A percentile compares a stretch with the other conserved stretches of the same genome.
These are phyloP conservation scores for Latrodectus geometricus DNA, from an alignment of 1,140 invertebrate species.

Conservation along the genomic window DNA sequence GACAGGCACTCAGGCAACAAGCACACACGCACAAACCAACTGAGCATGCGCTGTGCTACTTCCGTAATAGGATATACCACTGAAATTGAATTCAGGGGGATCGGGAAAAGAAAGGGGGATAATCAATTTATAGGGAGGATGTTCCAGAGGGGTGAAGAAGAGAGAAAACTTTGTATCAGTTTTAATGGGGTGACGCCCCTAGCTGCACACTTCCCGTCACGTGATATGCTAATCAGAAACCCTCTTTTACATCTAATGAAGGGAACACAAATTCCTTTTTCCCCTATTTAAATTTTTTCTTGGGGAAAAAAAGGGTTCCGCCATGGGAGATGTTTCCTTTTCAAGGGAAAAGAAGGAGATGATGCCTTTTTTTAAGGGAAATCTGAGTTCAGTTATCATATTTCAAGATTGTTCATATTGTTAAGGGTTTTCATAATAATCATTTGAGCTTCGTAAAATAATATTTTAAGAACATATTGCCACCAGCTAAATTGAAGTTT, in stretches of 20 bases:
- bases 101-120: neutral
- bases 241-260: slow-evolving; percentile 20
- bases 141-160: neutral
- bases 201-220: slow-evolving; percentile 28
- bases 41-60: neutral
- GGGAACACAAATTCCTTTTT: neutral
- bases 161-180: slow-evolving; percentile 25
- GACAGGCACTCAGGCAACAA: slow-evolving; percentile 5
- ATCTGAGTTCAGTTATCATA: neutral
- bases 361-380: neutral
- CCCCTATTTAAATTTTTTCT: neutral
- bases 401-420: too few relatives aligned
- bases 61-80: slow-evolving; percentile 9
- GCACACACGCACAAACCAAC: slow-evolving; percentile 6
- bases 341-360: neutral
- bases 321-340: neutral
- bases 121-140: slow-evolving; percentile 16
- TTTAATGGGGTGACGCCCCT: slow-evolving; percentile 47
- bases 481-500: too few relatives aligned
- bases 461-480: too few relatives aligned
- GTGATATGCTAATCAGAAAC: slow-evolving; percentile 41
- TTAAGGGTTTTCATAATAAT: too few relatives aligned
- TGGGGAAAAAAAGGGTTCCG: slow-evolving; percentile 1
- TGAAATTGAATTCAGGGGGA: slow-evolving; percentile 32
- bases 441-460: too few relatives aligned